Base-by-base conservation (phyloP, 53 echinoderm and acorn worm genomes). In the Mesocentrotus franciscanus region DNA sequence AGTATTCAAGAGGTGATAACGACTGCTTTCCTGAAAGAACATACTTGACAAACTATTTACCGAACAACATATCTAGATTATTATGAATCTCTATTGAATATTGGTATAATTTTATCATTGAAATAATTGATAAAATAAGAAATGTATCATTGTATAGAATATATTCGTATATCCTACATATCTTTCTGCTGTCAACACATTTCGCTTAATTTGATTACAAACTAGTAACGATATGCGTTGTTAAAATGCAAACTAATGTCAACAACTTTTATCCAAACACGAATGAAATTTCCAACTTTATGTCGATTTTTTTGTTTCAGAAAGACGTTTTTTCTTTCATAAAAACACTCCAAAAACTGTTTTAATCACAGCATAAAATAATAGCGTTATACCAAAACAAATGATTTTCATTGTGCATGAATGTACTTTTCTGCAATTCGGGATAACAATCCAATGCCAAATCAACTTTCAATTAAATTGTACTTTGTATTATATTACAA, bases 1-100 rank as follows among this genome's bases (percentile, higher is more conserved):
- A 18, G 84, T 93, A 39, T 92, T 93, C 49, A 93, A 93, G 10
- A 93, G 93, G 93, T 93, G 93, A 93, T 93, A 32, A 24, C 22
- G 61, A 71, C 35, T 68, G 81, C 18, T 33, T 81, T 29, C 22
- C 34, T 18, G 10, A 9, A 16, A 18, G 34, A 81, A 42, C 42
- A 42, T 8, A 42, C 13, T 81, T 15, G 20, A 74, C 74, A 27
- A 32, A 74, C 74, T 39, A 42, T 81, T 81, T 42, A 81, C 9
- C 7, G 42, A 36, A 42, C 10, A 81, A 39, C 33, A 76, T 76
- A 27, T 76, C 10, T 4, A 13, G 33, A 76, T 75, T 24, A 71
- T 71, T n/a, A 20, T 71, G 75, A 27, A 10, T 29, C 74, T 30
- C 14, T 32, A 1, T 76, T 33, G 76, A 14, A 76, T 33, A 33